Conservation (phyloP, 2,888 invertebrate species). For the Leptothorax acervorum region DNA sequence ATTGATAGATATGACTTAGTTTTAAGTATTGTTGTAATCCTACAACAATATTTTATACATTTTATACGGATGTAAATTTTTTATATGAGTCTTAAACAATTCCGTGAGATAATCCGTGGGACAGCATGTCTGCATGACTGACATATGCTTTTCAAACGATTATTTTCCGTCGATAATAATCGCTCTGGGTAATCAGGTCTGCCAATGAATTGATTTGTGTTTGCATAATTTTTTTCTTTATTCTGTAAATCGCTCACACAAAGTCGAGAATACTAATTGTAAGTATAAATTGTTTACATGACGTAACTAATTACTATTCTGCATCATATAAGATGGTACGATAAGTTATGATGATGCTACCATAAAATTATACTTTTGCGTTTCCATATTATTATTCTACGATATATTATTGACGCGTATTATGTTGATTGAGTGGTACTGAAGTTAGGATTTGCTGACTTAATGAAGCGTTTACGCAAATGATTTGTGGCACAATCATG, state of each 20-base stretch:
- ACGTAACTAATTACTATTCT: conserved; percentile 61
- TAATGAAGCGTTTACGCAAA: conserved; percentile 22
- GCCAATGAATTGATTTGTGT: conserved; percentile 76
- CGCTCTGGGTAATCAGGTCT: conserved; percentile 68
- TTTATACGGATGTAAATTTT: neutral
- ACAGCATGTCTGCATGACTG: neutral
- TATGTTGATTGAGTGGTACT: neutral
- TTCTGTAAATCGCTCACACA: conserved; percentile 53
- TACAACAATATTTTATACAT: neutral
- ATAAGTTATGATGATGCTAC: conserved; percentile 22
- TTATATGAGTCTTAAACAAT: neutral
- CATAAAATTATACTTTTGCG: conserved; percentile 19
- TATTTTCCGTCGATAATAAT: conserved; percentile 67
- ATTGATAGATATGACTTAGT: neutral
- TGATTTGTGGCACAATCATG: neutral
- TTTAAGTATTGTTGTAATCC: neutral
- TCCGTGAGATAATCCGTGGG: neutral
- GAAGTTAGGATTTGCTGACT: neutral
- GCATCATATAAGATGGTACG: conserved; percentile 40
- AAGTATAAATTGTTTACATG: conserved; percentile 63
- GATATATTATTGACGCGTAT: neutral
- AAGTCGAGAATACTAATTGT: conserved; percentile 61
- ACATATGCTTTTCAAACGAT: conserved; percentile 43
- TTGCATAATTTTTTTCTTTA: conserved; percentile 49
- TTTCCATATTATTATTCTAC: conserved; percentile 13